Conservation (phyloP, 2,113 vertebrate species). For the Halichoerus grypus region DNA sequence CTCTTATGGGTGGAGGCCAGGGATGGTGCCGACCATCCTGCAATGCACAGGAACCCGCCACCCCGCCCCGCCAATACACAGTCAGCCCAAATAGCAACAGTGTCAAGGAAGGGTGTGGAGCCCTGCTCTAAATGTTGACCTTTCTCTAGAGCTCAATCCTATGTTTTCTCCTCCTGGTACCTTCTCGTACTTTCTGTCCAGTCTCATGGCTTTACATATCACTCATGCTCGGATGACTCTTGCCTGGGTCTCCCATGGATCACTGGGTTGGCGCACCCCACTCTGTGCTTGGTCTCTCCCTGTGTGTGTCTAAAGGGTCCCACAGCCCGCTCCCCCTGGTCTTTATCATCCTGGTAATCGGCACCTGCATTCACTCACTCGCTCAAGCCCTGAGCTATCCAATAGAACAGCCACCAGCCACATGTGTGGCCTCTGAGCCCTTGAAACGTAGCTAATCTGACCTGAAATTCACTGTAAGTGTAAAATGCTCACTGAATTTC, state of each 20-base stretch:
- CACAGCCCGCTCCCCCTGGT: not conserved
- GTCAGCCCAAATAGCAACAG: rapidly evolving
- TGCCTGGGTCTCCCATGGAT: not conserved
- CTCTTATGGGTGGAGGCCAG: rapidly evolving
- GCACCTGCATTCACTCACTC: not conserved
- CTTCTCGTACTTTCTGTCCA: no score
- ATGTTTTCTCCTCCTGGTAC: rapidly evolving
- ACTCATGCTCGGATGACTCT: rapidly evolving
- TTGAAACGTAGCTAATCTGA: not conserved
- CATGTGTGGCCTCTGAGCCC: rapidly evolving
- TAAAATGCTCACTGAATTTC: not conserved
- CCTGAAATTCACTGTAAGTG: rapidly evolving
- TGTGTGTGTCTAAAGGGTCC: not conserved
- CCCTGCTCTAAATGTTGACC: rapidly evolving
- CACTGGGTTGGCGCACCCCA: rapidly evolving
- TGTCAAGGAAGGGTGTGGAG: rapidly evolving
- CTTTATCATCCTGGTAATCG: not conserved
- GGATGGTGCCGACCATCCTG: rapidly evolving
- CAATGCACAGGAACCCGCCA: rapidly evolving
- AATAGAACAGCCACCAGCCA: not conserved
- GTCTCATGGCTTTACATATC: rapidly evolving
- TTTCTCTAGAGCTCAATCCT: not conserved
- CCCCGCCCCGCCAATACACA: not conserved
- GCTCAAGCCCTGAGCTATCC: not conserved
- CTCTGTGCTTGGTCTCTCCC: no score